Evolutionary conservation across 2,888 invertebrate species (phyloP), one percentile per base, ranked within the genome.

Genomic region (Coenonympha glycerion): DNA sequence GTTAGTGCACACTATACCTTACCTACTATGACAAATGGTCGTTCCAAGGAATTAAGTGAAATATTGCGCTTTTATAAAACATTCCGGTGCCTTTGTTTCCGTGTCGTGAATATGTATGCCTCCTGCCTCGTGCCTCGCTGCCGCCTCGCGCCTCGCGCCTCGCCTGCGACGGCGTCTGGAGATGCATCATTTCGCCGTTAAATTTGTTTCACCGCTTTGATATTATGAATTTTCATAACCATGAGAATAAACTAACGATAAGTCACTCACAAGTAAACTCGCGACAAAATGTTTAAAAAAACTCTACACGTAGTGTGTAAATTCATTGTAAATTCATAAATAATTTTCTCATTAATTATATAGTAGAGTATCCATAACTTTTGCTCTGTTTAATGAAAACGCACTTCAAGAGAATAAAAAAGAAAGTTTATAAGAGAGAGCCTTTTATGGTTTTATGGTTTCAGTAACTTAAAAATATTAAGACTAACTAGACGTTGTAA

Each of bases 61-160:
- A 62, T 56, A 62, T 60, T 55, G 56, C 52, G 56, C 59, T 58
- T 58, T 58, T 57, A 59, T 59, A 60, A 62, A 62, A 59, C 55
- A 59, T 60, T 59, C 53, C 55, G 50, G 52, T 37, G 60, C 53
- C 53, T 57, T 57, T 58, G 59, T 61, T 58, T 59, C 53, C 15
- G 50, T 24, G 2, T 13, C 3, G 24, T 58, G 59, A 53, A 58
- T 59, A 55, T 58, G 58, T 59, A 59, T 51, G 28, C 16, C 34
- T 28, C 2, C 28, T 28, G 28, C 28, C 30, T 30, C 42, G 18
- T 22, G 8, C 13, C 42, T 8, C 9, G 8, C 9, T 24, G 9
- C 24, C 2, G 24, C 6, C 2, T 5, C 24, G 3, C 24, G 24
- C 24, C 24, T 5, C 19, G 19, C 18, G 18, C 19, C 18, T 18